These are phyloP conservation scores for Brachionus manjavacas DNA, from an alignment of 1,140 invertebrate species.

Conservation along the genomic window DNA sequence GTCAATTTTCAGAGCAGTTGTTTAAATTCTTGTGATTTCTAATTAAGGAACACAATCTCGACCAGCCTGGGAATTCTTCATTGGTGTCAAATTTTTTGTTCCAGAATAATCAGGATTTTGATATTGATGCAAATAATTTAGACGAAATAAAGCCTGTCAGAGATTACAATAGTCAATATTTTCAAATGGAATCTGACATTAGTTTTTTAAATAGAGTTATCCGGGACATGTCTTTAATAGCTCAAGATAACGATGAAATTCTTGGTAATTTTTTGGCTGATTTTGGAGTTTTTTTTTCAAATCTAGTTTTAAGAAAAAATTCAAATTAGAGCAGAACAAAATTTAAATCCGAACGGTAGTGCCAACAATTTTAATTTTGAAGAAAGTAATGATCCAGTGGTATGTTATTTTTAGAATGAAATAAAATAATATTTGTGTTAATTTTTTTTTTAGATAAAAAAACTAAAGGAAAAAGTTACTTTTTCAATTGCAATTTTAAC, in stretches of 20 bases:
- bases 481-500: not conserved
- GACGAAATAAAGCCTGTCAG: not conserved
- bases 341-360: not conserved
- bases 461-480: not conserved
- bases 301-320: not conserved
- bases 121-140: not conserved
- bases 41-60: not conserved
- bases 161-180: not conserved
- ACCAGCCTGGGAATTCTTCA: not conserved
- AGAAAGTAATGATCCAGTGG: not conserved
- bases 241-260: not conserved
- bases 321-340: not conserved
- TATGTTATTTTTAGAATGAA: not conserved
- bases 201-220: not conserved
- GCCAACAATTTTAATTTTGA: not conserved
- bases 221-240: not conserved
- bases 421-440: not conserved
- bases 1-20: not conserved
- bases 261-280: not conserved
- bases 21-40: not conserved
- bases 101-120: not conserved
- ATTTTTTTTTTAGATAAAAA: not conserved
- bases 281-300: not conserved
- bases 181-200: not conserved
- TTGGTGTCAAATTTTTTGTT: conserved; percentile 23